Evolutionary conservation across 1,140 invertebrate species (phyloP).

Genomic region (Cotesia chilonis): DNA sequence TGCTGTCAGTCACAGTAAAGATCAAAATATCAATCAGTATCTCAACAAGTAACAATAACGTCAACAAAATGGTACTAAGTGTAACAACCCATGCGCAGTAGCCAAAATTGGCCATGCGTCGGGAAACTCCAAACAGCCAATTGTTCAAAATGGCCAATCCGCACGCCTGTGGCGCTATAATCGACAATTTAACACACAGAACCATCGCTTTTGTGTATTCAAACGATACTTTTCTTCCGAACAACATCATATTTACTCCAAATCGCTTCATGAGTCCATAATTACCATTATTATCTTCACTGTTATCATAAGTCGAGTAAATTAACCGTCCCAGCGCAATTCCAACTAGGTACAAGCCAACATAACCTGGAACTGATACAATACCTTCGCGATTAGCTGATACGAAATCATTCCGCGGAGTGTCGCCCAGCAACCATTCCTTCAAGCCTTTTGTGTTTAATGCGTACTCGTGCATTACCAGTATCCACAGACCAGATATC

Average conservation of each 20-base stretch:
- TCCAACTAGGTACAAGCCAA: slow-evolving; percentile 81
- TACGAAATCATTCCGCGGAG: slow-evolving; percentile 71
- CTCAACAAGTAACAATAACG: slow-evolving; percentile 69
- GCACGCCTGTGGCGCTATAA: slow-evolving; percentile 64
- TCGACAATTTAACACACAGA: slow-evolving; percentile 57
- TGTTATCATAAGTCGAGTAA: slow-evolving; percentile 55
- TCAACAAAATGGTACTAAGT: slow-evolving; percentile 66
- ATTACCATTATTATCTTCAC: slow-evolving; percentile 49
- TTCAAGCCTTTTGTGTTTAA: slow-evolving; percentile 71
- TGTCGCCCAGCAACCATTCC: slow-evolving; percentile 76
- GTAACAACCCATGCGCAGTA: slow-evolving; percentile 80
- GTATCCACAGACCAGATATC: slow-evolving; percentile 66
- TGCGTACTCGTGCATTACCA: slow-evolving; percentile 75
- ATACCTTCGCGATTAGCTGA: slow-evolving; percentile 91
- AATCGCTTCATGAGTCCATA: slow-evolving; percentile 30
- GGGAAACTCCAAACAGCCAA: slow-evolving; percentile 67
- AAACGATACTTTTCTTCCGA: slow-evolving; percentile 41
- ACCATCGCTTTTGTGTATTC: slow-evolving; percentile 50
- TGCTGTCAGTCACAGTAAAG: slow-evolving; percentile 14
- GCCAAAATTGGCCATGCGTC: slow-evolving; percentile 79
- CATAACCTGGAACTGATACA: slow-evolving; percentile 83
- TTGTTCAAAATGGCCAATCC: slow-evolving; percentile 62
- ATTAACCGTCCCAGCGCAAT: slow-evolving; percentile 75
- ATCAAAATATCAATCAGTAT: slow-evolving; percentile 57
- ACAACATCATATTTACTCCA: slow-evolving; percentile 43